phyloP scores from a whole-genome alignment of 2,113 vertebrate genomes.

The Chamaea fasciata region DNA sequence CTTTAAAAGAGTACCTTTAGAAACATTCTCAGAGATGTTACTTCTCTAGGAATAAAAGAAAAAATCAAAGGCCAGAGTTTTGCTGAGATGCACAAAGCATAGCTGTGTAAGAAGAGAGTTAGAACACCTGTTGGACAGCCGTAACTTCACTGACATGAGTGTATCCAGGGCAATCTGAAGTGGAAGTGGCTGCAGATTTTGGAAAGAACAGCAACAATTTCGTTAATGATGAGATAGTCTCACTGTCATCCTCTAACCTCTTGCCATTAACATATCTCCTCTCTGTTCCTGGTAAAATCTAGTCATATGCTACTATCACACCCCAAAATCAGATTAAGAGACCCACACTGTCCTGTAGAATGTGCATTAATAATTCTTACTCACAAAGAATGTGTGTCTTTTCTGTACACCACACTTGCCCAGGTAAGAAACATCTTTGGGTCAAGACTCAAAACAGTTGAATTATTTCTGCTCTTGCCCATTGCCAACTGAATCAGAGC shows the following conservation, averaged over 20 bases:
- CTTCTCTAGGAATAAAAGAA: neutral
- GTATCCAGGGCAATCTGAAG: neutral
- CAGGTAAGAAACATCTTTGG: neutral
- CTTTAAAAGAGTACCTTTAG: neutral
- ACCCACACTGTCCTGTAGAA: neutral
- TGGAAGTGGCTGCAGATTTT: neutral
- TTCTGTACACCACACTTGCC: neutral
- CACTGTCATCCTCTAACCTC: neutral
- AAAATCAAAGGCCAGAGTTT: neutral
- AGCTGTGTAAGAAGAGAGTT: neutral
- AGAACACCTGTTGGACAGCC: neutral
- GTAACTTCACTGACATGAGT: neutral
- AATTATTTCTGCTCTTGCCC: neutral
- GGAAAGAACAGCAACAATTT: neutral
- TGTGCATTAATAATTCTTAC: neutral
- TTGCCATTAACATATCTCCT: neutral
- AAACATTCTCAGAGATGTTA: neutral
- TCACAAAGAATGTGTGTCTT: fast-evolving
- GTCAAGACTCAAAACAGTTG: fast-evolving
- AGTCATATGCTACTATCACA: neutral
- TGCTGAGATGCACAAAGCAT: neutral
- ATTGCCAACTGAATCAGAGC: neutral
- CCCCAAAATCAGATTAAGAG: neutral
- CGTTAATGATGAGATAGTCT: neutral
- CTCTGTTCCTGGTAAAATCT: neutral